Evolutionary conservation across 35 echinoderm and acorn worm genomes (phyloP).

Genomic region (Patiria miniata): DNA sequence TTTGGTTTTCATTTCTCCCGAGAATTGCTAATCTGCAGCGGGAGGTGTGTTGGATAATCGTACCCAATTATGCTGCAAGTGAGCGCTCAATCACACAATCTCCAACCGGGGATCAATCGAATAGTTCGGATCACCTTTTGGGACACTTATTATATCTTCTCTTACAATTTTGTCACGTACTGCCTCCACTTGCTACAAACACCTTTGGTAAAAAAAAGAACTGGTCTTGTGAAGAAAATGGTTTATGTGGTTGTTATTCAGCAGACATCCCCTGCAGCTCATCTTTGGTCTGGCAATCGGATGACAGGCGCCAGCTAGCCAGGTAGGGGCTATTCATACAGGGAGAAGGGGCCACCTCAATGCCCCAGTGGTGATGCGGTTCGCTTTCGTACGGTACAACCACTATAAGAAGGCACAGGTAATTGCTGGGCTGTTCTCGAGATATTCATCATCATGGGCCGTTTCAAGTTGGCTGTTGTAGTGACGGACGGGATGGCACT

Average conservation of each 20-base stretch:
- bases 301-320: not conserved
- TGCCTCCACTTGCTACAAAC: slow-evolving; percentile 21
- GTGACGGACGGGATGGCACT: not conserved
- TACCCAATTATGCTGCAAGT: too few relatives aligned
- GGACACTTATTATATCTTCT: too few relatives aligned
- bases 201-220: not conserved
- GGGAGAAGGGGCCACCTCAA: not conserved
- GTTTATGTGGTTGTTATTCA: not conserved
- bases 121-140: too few relatives aligned
- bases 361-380: slow-evolving; percentile 14
- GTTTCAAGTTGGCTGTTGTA: not conserved
- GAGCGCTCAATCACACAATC: too few relatives aligned
- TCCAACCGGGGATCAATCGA: too few relatives aligned
- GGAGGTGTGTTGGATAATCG: too few relatives aligned
- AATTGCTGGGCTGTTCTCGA: not conserved
- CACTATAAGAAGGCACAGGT: not conserved
- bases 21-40: too few relatives aligned
- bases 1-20: too few relatives aligned
- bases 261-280: slow-evolving; percentile 17
- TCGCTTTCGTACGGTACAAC: not conserved
- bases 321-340: not conserved
- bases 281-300: not conserved
- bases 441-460: not conserved
- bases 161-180: not conserved
- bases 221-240: too few relatives aligned